Base-by-base conservation (phyloP, 2,113 vertebrate genomes). In the Halcyon senegalensis region DNA sequence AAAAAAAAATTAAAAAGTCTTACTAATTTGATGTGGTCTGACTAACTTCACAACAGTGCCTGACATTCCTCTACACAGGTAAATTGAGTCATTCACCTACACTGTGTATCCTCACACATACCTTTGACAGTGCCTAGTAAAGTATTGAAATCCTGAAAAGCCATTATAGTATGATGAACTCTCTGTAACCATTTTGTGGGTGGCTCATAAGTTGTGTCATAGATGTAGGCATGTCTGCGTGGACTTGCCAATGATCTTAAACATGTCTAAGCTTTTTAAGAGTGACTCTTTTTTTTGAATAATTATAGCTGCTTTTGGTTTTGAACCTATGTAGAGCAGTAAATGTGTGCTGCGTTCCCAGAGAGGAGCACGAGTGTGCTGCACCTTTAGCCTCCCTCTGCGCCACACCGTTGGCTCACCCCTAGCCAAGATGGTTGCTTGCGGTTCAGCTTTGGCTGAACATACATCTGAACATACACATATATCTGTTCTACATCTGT, bases 161-260 rank as follows among this genome's bases (percentile, higher is more conserved):
- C 10, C 18, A 13, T 58, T 73, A 18, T 2, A 66, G 41, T 86
- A 24, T 7, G 13, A 21, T 68, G 37, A 31, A n/a, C 27, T 70
- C 33, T 74, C 31, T 82, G 7, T 48, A 41, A 55, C 39, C 1
- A 0, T 82, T 87, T 59, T 59, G 43, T 55, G 13, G 19, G 10
- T 72, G 80, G 62, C 24, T 39, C 4, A 16, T 63, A 31, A 67
- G 21, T 70, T 13, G 3, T 17, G 20, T 51, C 20, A 31, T 46
- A 13, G 28, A 15, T 85, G 9, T 46, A n/a, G 28, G 23, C 25
- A 3, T 51, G 58, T 30, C 28, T 76, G 5, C 0, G 0, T 60
- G 19, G 5, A 55, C n/a, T 41, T 81, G 24, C n/a, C 46, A 80
- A 51, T 43, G 7, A 27, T 60, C n/a, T 44, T 17, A 13, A 56